Conservation (phyloP, 2,888 invertebrate species). For the Cataglyphis livida region DNA sequence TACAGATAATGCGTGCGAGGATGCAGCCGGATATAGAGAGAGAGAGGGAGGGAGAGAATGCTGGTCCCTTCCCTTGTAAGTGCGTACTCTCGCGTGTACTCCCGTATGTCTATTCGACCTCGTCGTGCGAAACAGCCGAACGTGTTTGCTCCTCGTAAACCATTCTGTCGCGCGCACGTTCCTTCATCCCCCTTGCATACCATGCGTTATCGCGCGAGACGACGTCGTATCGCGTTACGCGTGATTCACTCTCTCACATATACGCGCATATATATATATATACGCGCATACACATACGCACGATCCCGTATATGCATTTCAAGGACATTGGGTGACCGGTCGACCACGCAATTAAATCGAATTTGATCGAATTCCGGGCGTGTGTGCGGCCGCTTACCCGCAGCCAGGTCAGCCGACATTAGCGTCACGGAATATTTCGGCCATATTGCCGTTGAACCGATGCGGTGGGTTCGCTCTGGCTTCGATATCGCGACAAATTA, state of each 20-base stretch:
- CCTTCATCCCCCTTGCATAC: slow-evolving; percentile 62
- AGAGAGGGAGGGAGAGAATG: slow-evolving; percentile 5
- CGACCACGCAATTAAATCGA: slow-evolving; percentile 59
- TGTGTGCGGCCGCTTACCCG: slow-evolving; percentile 47
- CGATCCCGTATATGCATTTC: slow-evolving; percentile 27
- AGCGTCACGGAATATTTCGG: slow-evolving; percentile 45
- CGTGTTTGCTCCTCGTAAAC: slow-evolving; percentile 78
- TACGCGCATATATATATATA: neutral
- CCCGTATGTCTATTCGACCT: slow-evolving; percentile 59
- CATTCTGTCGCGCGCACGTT: slow-evolving; percentile 69
- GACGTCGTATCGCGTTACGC: slow-evolving; percentile 49
- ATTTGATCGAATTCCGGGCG: slow-evolving; percentile 53
- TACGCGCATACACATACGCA: neutral
- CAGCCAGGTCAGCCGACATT: slow-evolving; percentile 49
- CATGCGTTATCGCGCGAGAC: slow-evolving; percentile 63
- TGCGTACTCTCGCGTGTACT: neutral
- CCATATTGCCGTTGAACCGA: slow-evolving; percentile 44
- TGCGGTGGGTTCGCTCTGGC: neutral
- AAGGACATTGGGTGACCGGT: slow-evolving; percentile 32
- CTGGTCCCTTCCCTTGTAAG: neutral
- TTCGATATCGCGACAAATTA: slow-evolving; percentile 45
- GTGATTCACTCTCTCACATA: slow-evolving; percentile 42
- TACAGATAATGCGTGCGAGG: slow-evolving; percentile 75
- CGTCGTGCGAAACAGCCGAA: slow-evolving; percentile 71
- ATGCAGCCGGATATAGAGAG: slow-evolving; percentile 68